Evolutionary conservation across 92 coral and sea anemone species (phyloP).

Genomic region (Palythoa heliodiscus): DNA sequence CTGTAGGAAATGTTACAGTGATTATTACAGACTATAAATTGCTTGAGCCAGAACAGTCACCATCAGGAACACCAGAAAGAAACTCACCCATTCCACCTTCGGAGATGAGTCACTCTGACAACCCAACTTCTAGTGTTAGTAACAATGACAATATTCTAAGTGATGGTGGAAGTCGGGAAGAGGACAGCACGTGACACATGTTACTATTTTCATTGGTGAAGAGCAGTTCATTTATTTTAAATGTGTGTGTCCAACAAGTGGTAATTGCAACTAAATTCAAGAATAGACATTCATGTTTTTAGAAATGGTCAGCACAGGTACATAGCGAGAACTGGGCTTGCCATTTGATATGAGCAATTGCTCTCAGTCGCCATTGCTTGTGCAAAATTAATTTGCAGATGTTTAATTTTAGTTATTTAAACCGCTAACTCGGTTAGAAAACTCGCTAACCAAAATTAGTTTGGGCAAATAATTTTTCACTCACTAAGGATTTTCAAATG

Average conservation of each 20-base stretch:
- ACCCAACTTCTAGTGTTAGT: constrained; percentile 57
- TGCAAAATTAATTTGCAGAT: no score
- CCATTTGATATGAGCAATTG: no score
- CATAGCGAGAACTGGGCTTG: no score
- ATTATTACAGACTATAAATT: constrained; percentile 96
- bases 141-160: constrained; percentile 64
- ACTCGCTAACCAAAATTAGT: no score
- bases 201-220: not conserved
- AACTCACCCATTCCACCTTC: constrained; percentile 61
- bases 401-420: no score
- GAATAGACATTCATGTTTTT: not conserved
- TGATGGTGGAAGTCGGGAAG: constrained; percentile 63
- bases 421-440: no score
- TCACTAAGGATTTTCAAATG: no score
- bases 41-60: constrained; percentile 74
- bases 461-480: no score
- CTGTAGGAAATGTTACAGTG: constrained; percentile 94
- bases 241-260: not conserved
- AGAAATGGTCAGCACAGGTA: not conserved
- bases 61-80: constrained; percentile 76
- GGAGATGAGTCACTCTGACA: constrained; percentile 65
- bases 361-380: no score
- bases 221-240: not conserved
- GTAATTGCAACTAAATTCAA: not conserved
- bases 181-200: constrained; percentile 38